Base-by-base conservation (phyloP, 2,113 vertebrate genomes). In the Oryctolagus cuniculus region DNA sequence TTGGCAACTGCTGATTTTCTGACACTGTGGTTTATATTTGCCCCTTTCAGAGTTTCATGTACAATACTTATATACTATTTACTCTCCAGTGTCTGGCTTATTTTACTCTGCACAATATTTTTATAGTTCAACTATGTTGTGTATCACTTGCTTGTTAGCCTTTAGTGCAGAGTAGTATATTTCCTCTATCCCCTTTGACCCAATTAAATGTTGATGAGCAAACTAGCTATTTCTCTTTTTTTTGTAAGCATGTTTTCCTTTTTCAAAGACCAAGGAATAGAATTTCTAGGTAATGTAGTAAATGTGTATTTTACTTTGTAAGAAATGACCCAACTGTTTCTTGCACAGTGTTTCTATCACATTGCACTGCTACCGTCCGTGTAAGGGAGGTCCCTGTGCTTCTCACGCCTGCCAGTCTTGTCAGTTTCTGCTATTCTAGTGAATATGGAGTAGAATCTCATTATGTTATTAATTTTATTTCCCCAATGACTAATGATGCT, bases 391-490 rank as follows among this genome's bases (percentile, higher is more conserved):
- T 10, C 44, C 29, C 64, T 15, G 5, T 64, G 4, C 38, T 91
- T 29, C 25, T 27, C 27, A 9, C n/a, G 49, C 17, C 6, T 64
- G 36, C 38, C 25, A 69, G 13, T 49, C 15, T 53, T 25, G 21
- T 79, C 67, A 44, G 53, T 79, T 55, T 31, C 66, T 72, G 36
- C 4, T 55, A 25, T 70, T 73, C 31, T 58, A 7, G 15, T 49
- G 29, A 38, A 2, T 87, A 0, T 90, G 7, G 24, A 74, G 21
- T 67, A 10, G 17, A 29, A 75, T 63, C 22, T 84, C 2, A 44
- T 72, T 77, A 70, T 29, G 38, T 7, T 34, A 58, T 83, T 63
- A 85, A 64, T 69, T 87, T 83, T 94, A 77, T 92, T 79, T 94
- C 9, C 34, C 27, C 72, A 1, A 64, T 34, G 9, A 87, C 1